Conservation (phyloP, 2,113 vertebrate species). For the Mustela nigripes region DNA sequence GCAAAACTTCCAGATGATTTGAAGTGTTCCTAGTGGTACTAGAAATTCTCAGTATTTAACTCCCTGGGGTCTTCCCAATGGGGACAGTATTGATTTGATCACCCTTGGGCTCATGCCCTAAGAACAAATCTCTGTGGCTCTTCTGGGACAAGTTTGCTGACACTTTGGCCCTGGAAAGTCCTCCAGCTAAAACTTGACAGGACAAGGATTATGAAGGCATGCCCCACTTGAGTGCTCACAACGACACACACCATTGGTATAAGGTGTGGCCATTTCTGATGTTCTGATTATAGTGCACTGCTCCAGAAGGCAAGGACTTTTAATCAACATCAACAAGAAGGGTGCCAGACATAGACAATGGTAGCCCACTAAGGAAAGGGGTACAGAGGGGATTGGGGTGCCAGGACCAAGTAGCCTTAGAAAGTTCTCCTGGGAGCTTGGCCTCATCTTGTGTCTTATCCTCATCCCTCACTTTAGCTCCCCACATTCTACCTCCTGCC, state of each 20-base stretch:
- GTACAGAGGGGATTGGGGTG: background rate
- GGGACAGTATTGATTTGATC: background rate
- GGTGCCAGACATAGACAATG: background rate
- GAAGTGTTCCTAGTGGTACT: background rate
- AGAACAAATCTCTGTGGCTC: background rate
- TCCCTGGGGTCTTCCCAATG: background rate
- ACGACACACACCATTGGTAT: accelerated
- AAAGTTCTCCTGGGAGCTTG: background rate
- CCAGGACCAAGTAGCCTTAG: background rate
- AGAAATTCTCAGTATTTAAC: slow-evolving; percentile 48
- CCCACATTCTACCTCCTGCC: background rate
- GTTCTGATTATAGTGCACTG: background rate
- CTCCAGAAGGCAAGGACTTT: background rate
- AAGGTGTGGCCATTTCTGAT: background rate
- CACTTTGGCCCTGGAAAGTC: background rate
- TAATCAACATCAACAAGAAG: background rate
- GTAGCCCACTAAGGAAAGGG: background rate
- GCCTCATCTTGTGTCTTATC: background rate
- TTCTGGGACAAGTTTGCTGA: background rate
- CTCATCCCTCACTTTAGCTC: too few relatives aligned
- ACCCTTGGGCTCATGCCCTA: background rate
- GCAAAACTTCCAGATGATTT: slow-evolving; percentile 8
- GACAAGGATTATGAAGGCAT: background rate
- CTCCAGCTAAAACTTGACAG: background rate
- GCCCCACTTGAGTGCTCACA: background rate